These are phyloP conservation scores for Metellina segmentata DNA, from an alignment of 2,888 invertebrate species.

Conservation along the genomic window DNA sequence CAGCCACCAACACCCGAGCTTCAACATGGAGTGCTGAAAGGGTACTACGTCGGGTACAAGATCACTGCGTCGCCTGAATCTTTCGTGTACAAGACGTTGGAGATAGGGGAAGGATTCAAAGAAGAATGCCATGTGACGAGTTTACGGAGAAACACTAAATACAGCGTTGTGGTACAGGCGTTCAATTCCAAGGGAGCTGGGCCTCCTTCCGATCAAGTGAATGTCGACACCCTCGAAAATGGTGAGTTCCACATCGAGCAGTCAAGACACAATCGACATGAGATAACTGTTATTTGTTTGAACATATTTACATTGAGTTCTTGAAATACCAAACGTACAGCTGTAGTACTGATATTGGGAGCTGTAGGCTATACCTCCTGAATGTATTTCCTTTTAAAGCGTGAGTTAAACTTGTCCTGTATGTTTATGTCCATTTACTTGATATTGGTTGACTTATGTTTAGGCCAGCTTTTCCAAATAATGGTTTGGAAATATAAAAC, in stretches of 20 bases:
- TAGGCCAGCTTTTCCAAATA: no score
- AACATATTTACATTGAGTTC: no score
- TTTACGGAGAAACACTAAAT: slow-evolving; percentile 79
- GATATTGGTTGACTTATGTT: no score
- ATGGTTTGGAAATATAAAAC: no score
- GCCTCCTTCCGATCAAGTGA: slow-evolving; percentile 80
- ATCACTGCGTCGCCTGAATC: slow-evolving; percentile 79
- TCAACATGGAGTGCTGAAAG: slow-evolving; percentile 81
- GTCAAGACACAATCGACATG: no score
- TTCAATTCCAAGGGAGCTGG: slow-evolving; percentile 81
- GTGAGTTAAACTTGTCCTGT: no score
- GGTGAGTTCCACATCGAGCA: slow-evolving; percentile 78
- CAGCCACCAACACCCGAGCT: slow-evolving; percentile 80
- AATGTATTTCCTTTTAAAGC: no score
- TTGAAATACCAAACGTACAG: no score
- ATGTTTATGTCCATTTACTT: no score
- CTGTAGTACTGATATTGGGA: no score
- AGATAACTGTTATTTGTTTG: no score
- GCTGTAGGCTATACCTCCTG: no score
- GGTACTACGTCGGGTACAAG: slow-evolving; percentile 81
- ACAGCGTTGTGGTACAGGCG: slow-evolving; percentile 81
- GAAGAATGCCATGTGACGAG: slow-evolving; percentile 77
- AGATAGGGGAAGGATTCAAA: slow-evolving; percentile 75
- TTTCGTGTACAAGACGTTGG: slow-evolving; percentile 80
- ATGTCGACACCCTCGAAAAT: slow-evolving; percentile 81